Evolutionary conservation across 2,797 vertebrate species (phyloP), one percentile per base, ranked within the genome.

Genomic region (Acridotheres tristis): DNA sequence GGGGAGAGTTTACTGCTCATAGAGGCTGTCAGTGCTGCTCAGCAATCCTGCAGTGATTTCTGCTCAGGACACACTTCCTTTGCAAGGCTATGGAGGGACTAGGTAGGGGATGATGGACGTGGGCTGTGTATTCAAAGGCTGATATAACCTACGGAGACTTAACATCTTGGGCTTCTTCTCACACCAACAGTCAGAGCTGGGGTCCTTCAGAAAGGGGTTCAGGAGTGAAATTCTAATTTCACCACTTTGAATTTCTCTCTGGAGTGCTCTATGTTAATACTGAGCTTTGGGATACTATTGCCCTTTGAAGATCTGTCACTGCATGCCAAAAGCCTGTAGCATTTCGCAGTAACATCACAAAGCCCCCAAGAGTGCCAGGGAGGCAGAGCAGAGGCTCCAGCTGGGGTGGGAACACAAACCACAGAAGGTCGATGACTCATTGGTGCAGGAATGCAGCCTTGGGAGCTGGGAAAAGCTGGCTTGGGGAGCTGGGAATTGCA

Each of bases 231-330:
- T 42, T 85, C 34, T 55, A 40, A 3, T 58, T 76, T 79, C 57
- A 14, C 21, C 30, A 23, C 59, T 78, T 89, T 21, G 29, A 57
- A 43, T 76, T 81, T 67, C 34, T 78, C 36, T 72, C 65, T 83
- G 36, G 11, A 59, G 43, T 55, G 30, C 29, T 91, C 42, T 79
- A n/a, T 84, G 57, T 80, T 67, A 77, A 77, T 88, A 50, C 4
- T 63, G 72, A 89, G 53, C 13, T 80, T 91, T 83, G 73, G 50
- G 72, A 30, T 23, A 18, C 45, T 55, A 7, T 26, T 91, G 11
- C 50, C 54, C 65, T 91, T 93, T 88, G 69, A 90, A 95, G 88
- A 27, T 67, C 30, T 89, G 73, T 12, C 65, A 59, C 21, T 45
- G 10, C 42, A 23, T 72, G 42, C 83, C 68, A 34, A 47, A 80